Percentiles rank a stretch among this genome's conserved stretches.
Conservation (phyloP, 1,140 invertebrate genomes). For the Polypedilum vanderplanki region DNA sequence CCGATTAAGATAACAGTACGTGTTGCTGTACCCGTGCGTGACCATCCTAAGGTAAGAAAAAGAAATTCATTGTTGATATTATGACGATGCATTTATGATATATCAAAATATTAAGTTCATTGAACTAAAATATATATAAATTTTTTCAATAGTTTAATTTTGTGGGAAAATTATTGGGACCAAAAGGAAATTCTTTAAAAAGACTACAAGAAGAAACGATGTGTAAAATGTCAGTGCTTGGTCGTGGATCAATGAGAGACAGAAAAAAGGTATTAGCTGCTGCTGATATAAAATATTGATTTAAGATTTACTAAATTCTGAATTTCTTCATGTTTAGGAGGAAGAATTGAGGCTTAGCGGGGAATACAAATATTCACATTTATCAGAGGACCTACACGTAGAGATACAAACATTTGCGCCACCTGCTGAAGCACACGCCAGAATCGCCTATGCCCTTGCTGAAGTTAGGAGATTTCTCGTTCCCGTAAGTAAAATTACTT, state of each 20-base stretch:
- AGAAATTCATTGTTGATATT: conserved; percentile 29
- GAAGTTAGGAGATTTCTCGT: conserved; percentile 70
- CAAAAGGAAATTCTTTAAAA: conserved; percentile 85
- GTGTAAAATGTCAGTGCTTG: conserved; percentile 88
- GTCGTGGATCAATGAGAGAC: conserved; percentile 84
- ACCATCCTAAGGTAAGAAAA: conserved; percentile 68
- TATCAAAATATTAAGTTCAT: not conserved
- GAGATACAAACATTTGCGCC: conserved; percentile 80
- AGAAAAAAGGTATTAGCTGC: conserved; percentile 61
- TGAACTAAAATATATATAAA: conserved; percentile 23
- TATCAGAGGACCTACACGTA: conserved; percentile 84
- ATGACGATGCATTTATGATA: not conserved
- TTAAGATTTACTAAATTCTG: not conserved
- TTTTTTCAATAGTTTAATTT: conserved; percentile 79
- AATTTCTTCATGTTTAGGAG: conserved; percentile 57
- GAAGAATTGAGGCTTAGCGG: conserved; percentile 75
- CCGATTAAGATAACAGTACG: conserved; percentile 73
- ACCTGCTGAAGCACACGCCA: conserved; percentile 79
- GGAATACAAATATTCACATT: conserved; percentile 82
- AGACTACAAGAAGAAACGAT: conserved; percentile 85
- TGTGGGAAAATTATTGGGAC: conserved; percentile 83
- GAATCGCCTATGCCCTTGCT: conserved; percentile 74
- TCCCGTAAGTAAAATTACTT: conserved; percentile 50
- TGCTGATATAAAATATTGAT: not conserved
- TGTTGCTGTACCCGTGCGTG: conserved; percentile 69